Base-by-base conservation (phyloP, 1,140 invertebrate genomes). In the Drosophila auraria region DNA sequence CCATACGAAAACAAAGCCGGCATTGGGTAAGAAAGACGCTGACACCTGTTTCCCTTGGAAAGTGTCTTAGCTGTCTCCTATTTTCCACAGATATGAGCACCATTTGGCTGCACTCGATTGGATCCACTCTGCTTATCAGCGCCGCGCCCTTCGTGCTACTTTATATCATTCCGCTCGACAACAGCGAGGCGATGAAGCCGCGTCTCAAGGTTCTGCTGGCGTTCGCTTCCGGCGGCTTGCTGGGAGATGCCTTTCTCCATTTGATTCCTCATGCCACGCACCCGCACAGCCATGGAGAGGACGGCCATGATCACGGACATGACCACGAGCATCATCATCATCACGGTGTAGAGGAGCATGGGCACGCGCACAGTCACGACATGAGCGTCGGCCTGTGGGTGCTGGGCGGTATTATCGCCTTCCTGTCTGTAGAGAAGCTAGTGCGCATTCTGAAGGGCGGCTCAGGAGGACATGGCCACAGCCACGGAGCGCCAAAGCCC, bases 181-280 rank as follows among this genome's bases (percentile, higher is more conserved):
- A 98, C 80, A 96, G 95, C 38, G 95, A 96, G 54, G 96, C 97
- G 87, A 96, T 96, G 84, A 95, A 98, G 91, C 96, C 97, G 1
- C 93, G 98, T 25, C 93, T 98, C 15, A 96, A 96, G 90, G 94
- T 97, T 9, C 94, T 99, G 58, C 93, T 99, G 40, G 98, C 98
- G 90, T 99, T 99, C 94, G 98, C 98, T 8, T 98, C 99, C 9
- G 98, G 98, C 12, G 97, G 98, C 57, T 94, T 99, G 17, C 93
- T 99, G 9, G 98, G 98, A 4, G 98, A 99, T 93, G 98, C 99
- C 1, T 99, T 99, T 93, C 94, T 99, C 1, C 98, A 99, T 93
- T 94, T 99, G 17, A 94, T 99, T 61, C 98, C 98, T 0, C 98
- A 99, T 94, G 97, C 98, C 0, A 94, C 98, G 2, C 94, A 95